Conservation (phyloP, 2,113 vertebrate species). For the Dicerorhinus sumatrensis region DNA sequence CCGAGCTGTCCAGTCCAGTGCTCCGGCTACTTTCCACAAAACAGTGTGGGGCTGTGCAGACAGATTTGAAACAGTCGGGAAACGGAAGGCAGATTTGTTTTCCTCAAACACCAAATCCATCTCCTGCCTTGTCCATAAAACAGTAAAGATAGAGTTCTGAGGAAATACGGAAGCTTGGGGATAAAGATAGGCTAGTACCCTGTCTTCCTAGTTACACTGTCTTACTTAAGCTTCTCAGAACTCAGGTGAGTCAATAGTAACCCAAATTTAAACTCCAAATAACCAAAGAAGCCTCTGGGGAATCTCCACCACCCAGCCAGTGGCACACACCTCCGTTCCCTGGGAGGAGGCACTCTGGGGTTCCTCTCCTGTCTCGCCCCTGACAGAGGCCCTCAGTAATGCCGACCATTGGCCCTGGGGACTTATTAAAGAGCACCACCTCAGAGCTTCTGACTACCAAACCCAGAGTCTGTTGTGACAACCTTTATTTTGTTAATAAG, state of each 20-base stretch:
- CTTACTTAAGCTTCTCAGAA: background rate
- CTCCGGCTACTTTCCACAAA: no score
- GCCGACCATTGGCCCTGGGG: background rate
- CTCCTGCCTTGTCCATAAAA: background rate
- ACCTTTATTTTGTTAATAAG: slow-evolving; percentile 1
- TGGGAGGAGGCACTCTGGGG: background rate
- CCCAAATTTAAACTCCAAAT: background rate
- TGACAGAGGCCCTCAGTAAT: background rate
- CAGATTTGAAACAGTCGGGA: background rate
- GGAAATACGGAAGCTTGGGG: fast-evolving
- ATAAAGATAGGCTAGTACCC: background rate
- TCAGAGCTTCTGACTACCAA: slow-evolving; percentile 7
- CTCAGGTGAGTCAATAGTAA: background rate
- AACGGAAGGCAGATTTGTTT: background rate
- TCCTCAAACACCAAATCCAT: background rate
- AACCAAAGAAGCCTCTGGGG: background rate
- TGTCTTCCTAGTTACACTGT: background rate
- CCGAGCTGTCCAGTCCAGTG: fast-evolving
- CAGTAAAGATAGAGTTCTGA: background rate
- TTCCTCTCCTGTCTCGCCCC: background rate
- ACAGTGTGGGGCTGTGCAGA: fast-evolving
- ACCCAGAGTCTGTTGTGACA: slow-evolving; percentile 38
- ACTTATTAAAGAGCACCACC: slow-evolving; percentile 37
- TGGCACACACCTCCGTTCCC: background rate
- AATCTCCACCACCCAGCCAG: background rate